Evolutionary conservation across 1,140 invertebrate genomes (phyloP).

Genomic region (Andricus grossulariae): DNA sequence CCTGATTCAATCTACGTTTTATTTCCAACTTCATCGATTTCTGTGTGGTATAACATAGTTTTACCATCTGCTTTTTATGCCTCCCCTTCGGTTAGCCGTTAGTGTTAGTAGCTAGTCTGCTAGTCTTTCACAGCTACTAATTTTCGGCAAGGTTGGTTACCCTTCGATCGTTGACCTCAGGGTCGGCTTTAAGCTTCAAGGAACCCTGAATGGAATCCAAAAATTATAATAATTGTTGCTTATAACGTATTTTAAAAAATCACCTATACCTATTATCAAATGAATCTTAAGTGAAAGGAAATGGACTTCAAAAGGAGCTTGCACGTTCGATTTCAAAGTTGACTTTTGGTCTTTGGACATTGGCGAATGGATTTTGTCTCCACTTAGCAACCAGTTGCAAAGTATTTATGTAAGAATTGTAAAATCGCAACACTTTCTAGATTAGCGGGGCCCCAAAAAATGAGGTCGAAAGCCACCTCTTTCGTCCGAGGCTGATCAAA

Average conservation of each 20-base stretch:
- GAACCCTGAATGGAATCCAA: not conserved
- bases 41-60: not conserved
- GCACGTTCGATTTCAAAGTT: too few species aligned
- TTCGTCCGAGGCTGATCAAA: conserved; percentile 18
- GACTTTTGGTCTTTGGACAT: not conserved
- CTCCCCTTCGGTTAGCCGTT: conserved; percentile 1
- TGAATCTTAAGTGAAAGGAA: too few species aligned
- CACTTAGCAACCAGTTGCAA: not conserved
- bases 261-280: not conserved
- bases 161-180: conserved; percentile 27
- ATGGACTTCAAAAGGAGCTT: too few species aligned
- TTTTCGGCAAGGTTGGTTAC: conserved; percentile 27
- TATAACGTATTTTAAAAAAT: not conserved
- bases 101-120: not conserved
- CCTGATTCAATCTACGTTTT: conserved; percentile 4
- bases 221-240: not conserved
- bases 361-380: not conserved
- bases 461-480: conserved; percentile 22
- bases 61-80: conserved; percentile 8
- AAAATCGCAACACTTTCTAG: not conserved
- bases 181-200: not conserved
- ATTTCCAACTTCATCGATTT: conserved; percentile 3
- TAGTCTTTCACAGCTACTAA: not conserved
- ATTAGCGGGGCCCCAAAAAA: conserved; percentile 8
- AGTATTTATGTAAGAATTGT: not conserved